Evolutionary conservation across 37 sponge, comb jelly and placozoan species (phyloP), one percentile per base, ranked within the genome.

Genomic region (Haliclona indistincta): DNA sequence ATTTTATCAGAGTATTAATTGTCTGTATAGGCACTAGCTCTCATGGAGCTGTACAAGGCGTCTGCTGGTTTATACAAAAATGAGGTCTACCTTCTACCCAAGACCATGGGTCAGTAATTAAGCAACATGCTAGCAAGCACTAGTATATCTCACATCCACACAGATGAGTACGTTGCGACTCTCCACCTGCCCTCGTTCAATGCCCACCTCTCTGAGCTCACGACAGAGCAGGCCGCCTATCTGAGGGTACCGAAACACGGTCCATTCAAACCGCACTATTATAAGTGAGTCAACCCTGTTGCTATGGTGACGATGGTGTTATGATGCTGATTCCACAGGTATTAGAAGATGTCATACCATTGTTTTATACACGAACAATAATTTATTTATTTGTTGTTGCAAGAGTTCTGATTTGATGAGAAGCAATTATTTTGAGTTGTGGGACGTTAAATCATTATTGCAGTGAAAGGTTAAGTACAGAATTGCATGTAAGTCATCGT

Each of bases 121-220:
- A 2, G 37, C 26, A 38, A 45, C 6, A 17, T 47, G 30, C 47
- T 52, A 23, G 28, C 28, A 28, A 19, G 38, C 33, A 36, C 8
- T 4, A 8, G 25, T 29, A 35, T 1, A 64, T 30, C 37, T 20
- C 3, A 2, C n/a, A n/a, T 58, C 37, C 13, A 11, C 67, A 0
- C 42, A 88, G 93, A 95, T 71, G 96, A 95, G 73, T 87, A 95
- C 75, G 96, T 95, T 32, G 96, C 96, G 0, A 80, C 78, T 52
- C 80, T 95, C 0, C 96, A 95, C 56, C 56, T 95, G 35, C 78
- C 84, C 22, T 65, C 78, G 2, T 91, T 95, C 62, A 85, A 84
- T 65, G 91, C 91, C 28, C 91, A 84, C 65, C 75, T 95, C 33
- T 87, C 92, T 0, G 89, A 88, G 20, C 85, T 95, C 22, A 63